These are phyloP conservation scores for Pseudocheirus occidentalis DNA, from an alignment of 2,797 vertebrate genomes.

Conservation along the genomic window DNA sequence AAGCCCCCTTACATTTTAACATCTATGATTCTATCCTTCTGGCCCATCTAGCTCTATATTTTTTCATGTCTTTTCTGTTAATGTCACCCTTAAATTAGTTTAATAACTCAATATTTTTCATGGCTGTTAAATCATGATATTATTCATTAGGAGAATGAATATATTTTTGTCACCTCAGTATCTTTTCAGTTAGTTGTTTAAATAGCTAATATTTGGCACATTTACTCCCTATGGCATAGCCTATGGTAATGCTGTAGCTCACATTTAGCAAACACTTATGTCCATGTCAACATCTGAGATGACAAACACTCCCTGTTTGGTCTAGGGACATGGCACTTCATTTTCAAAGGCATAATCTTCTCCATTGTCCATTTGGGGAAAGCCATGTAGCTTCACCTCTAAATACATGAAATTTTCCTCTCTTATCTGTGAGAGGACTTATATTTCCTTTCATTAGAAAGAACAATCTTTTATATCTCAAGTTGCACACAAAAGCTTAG, in stretches of 20 bases:
- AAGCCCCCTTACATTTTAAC: background rate
- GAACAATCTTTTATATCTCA: background rate
- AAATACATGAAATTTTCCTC: background rate
- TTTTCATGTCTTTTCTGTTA: background rate
- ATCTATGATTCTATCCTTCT: background rate
- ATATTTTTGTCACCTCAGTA: background rate
- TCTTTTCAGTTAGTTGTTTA: background rate
- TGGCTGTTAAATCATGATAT: background rate
- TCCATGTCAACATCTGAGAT: background rate
- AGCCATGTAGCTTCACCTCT: background rate
- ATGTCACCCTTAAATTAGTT: background rate
- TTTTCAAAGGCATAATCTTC: background rate
- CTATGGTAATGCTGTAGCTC: background rate
- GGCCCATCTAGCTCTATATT: background rate
- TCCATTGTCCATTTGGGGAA: background rate
- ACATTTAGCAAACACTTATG: background rate
- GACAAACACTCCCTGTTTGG: background rate
- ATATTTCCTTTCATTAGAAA: background rate
- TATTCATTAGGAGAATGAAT: background rate
- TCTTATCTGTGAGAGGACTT: background rate
- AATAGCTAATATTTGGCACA: background rate
- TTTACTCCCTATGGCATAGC: background rate
- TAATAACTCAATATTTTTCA: background rate
- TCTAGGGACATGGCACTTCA: background rate
- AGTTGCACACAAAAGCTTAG: background rate